phyloP scores from a whole-genome alignment of 1,140 invertebrate species.

The Aphaenogaster ashmeadi region DNA sequence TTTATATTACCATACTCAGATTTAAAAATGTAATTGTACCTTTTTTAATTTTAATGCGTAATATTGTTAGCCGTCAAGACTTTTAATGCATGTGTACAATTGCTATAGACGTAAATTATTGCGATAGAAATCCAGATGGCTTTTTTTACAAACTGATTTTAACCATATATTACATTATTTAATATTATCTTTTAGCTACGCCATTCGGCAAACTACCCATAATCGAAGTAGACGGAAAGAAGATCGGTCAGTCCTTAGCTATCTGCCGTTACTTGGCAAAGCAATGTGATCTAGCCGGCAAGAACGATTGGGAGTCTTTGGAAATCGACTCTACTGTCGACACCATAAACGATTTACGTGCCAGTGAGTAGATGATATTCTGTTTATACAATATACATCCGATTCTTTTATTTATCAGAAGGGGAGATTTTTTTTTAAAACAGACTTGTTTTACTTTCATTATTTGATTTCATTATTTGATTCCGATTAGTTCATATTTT shows the following conservation, averaged over 20 bases:
- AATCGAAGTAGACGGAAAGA: constrained; percentile 91
- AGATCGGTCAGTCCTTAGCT: constrained; percentile 90
- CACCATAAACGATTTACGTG: constrained; percentile 85
- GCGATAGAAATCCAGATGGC: neutral
- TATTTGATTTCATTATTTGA: too few relatives aligned
- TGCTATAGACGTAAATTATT: neutral
- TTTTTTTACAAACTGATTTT: neutral
- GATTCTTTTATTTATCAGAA: neutral
- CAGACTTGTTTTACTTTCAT: neutral
- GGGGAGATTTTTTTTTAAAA: neutral
- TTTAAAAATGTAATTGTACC: neutral
- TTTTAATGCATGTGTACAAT: neutral
- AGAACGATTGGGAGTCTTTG: constrained; percentile 90
- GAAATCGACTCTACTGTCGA: constrained; percentile 90
- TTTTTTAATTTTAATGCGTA: neutral
- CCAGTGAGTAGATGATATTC: constrained; percentile 76
- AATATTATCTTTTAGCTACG: constrained; percentile 86
- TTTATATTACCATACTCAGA: neutral
- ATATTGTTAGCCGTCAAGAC: neutral
- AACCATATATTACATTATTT: neutral
- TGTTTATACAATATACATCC: neutral
- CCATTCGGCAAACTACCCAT: constrained; percentile 93
- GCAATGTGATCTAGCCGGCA: constrained; percentile 89
- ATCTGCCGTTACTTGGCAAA: constrained; percentile 92
- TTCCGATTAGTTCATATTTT: neutral